Evolutionary conservation across 1,140 invertebrate species (phyloP).

Genomic region (Drosophila nebulosa): DNA sequence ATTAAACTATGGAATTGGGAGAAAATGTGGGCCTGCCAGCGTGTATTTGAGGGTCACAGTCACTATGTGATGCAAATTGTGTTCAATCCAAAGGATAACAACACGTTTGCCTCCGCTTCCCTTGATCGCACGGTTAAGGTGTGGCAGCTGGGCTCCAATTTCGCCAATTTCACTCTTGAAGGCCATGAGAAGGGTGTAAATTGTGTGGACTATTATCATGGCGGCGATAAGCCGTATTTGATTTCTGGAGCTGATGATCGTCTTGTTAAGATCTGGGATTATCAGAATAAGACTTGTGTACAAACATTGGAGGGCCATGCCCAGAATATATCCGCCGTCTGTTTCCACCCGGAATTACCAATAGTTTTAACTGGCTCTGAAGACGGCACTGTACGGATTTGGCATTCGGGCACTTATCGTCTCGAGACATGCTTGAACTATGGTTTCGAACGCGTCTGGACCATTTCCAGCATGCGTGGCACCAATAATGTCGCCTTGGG

Average conservation of each 20-base stretch:
- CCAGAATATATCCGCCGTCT: slow-evolving; percentile 96
- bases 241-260: slow-evolving; percentile 99
- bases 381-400: slow-evolving; percentile 97
- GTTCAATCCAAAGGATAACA: slow-evolving; percentile 99
- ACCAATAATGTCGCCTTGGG: slow-evolving; percentile 98
- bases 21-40: slow-evolving; percentile 97
- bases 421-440: slow-evolving; percentile 98
- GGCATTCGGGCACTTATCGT: slow-evolving; percentile 99
- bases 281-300: slow-evolving; percentile 99
- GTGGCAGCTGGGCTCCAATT: slow-evolving; percentile 98
- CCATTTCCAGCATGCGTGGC: slow-evolving; percentile 96
- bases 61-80: slow-evolving; percentile 99
- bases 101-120: slow-evolving; percentile 99
- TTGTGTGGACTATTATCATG: slow-evolving; percentile 99
- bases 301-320: slow-evolving; percentile 98
- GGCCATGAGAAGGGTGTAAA: slow-evolving; percentile 99
- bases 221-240: slow-evolving; percentile 99
- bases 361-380: slow-evolving; percentile 98
- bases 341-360: slow-evolving; percentile 98
- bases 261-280: slow-evolving; percentile 99
- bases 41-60: slow-evolving; percentile 98
- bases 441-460: slow-evolving; percentile 98
- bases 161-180: slow-evolving; percentile 98
- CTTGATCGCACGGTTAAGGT: slow-evolving; percentile 98
- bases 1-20: slow-evolving; percentile 99